phyloP scores from a whole-genome alignment of 2,797 vertebrate genomes.

The Phataginus tetradactyla region DNA sequence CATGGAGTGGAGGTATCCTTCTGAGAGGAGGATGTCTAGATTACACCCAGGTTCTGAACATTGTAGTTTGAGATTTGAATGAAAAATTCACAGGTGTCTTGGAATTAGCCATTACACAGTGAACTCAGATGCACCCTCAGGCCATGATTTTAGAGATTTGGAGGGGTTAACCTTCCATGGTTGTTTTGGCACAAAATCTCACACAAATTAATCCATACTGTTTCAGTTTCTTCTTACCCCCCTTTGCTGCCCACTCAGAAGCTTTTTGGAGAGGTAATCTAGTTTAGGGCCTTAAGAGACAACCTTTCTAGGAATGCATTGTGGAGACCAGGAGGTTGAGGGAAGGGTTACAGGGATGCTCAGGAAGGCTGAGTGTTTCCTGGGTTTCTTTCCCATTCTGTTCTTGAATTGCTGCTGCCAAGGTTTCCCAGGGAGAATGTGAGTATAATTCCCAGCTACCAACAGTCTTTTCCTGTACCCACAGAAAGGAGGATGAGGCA shows the following conservation, averaged over 20 bases:
- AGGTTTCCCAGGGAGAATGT: neutral
- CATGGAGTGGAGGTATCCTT: neutral
- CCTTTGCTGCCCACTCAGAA: conserved; percentile 25
- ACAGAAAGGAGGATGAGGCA: neutral
- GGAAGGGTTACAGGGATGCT: conserved; percentile 19
- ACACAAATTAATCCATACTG: neutral
- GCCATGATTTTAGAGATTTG: conserved; percentile 27
- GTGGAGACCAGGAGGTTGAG: neutral
- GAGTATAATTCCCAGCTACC: neutral
- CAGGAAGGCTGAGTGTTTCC: neutral
- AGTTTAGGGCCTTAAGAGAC: conserved; percentile 30
- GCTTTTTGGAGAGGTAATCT: conserved; percentile 22
- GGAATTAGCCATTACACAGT: neutral
- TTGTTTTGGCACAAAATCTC: conserved; percentile 45
- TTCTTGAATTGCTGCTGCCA: conserved; percentile 30
- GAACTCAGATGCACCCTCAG: neutral
- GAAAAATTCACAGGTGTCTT: conserved; percentile 12
- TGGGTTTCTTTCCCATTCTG: neutral
- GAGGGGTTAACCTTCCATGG: conserved; percentile 12
- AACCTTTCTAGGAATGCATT: neutral
- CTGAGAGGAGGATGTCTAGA: neutral
- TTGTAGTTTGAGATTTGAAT: conserved; percentile 33
- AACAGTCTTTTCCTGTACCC: neutral
- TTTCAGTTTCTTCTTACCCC: conserved; percentile 36
- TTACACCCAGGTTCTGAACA: conserved; percentile 25